Evolutionary conservation across 2,888 invertebrate genomes (phyloP), one percentile per base, ranked within the genome.

Genomic region (Drosophila borealis): DNA sequence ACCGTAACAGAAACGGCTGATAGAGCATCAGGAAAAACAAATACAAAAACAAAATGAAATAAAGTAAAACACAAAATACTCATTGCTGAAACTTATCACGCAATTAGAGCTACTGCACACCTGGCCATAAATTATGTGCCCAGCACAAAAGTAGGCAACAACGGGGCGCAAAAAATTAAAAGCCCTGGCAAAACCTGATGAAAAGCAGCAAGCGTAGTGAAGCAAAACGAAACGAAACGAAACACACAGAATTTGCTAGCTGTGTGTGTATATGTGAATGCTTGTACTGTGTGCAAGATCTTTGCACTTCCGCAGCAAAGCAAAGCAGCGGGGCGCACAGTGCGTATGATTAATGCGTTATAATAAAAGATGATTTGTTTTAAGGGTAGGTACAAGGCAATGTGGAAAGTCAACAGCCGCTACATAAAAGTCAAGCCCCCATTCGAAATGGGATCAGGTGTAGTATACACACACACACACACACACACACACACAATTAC

Each of bases 291-390:
- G 36, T 57, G 61, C 48, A 59, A 34, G 66, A 88, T 74, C 80
- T 88, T 70, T 70, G 83, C 86, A 82, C 83, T 88, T 82, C 67
- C 70, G 69, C 39, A 51, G 19, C 54, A 48, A 33, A 17, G 33
- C 39, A 62, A 49, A 73, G 50, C 57, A 51, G 54, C 56, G 41
- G 61, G 53, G 63, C 59, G 53, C 78, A 75, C 81, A 49, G 60
- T 69, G 72, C 81, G 72, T 77, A 85, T 89, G 86, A 86, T 86
- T 89, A 86, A 86, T 86, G 86, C 69, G 71, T 68, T 76, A 69
- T 88, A 88, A 86, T 89, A 86, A 88, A 89, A 83, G 79, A 79
- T 85, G 83, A 89, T 85, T 85, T 89, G 89, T 81, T 89, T 84
- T 62, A 42, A 64, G 79, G 50, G 53, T 37, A 50, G 66, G 54